Evolutionary conservation across 2,888 invertebrate species (phyloP).

Genomic region (Yponomeuta cagnagella): DNA sequence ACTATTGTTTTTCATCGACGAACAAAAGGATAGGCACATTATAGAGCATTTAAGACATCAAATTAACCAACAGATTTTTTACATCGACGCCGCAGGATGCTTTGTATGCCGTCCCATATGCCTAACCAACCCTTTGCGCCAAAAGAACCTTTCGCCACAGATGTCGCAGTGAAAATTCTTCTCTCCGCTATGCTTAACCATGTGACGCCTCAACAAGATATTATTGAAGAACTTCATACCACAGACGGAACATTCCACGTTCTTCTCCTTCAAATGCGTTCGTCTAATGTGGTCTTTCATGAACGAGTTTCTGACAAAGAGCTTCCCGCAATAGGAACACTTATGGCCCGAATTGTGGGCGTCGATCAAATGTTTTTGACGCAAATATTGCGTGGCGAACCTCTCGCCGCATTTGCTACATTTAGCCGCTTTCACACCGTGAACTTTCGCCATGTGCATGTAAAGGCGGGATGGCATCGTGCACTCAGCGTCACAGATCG

Average conservation of each 20-base stretch:
- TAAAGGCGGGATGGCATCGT: slow-evolving; percentile 63
- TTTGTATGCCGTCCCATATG: slow-evolving; percentile 68
- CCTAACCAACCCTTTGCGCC: slow-evolving; percentile 76
- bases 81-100: neutral
- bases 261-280: slow-evolving; percentile 65
- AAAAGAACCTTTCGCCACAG: slow-evolving; percentile 76
- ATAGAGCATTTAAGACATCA: too few species aligned
- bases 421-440: slow-evolving; percentile 63
- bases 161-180: slow-evolving; percentile 76
- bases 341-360: slow-evolving; percentile 67
- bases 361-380: slow-evolving; percentile 72
- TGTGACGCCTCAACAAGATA: slow-evolving; percentile 54
- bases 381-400: slow-evolving; percentile 69
- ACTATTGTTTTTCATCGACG: too few species aligned
- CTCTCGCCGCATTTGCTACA: slow-evolving; percentile 59
- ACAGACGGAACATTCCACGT: slow-evolving; percentile 62
- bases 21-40: too few species aligned
- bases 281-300: slow-evolving; percentile 59
- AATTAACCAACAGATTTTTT: neutral
- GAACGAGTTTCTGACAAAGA: slow-evolving; percentile 58
- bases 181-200: slow-evolving; percentile 70
- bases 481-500: slow-evolving; percentile 56
- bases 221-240: slow-evolving; percentile 66
- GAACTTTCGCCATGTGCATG: slow-evolving; percentile 65
- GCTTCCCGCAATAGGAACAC: slow-evolving; percentile 58